phyloP scores from a whole-genome alignment of 2,113 vertebrate species.

The Brachyistius frenatus region DNA sequence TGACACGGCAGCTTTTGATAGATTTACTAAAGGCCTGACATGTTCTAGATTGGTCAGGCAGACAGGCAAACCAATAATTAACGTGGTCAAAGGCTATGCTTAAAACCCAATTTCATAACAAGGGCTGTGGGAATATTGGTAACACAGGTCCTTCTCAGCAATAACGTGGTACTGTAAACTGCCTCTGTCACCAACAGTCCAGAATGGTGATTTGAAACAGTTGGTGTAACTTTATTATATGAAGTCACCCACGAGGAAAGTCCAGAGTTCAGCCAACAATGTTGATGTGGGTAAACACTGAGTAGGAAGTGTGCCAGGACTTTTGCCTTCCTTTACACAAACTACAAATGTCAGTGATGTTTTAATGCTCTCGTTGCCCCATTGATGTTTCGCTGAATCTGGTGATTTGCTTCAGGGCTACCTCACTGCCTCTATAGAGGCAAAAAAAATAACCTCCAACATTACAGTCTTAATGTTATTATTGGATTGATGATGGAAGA shows the following conservation, averaged over 20 bases:
- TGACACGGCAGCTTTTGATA: constrained; percentile 82
- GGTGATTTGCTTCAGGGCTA: neutral
- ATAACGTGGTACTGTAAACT: constrained; percentile 6
- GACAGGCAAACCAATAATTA: constrained; percentile 81
- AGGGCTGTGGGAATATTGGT: constrained; percentile 20
- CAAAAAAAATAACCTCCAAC: neutral
- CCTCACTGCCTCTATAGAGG: neutral
- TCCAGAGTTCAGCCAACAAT: neutral
- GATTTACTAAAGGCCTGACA: constrained; percentile 89
- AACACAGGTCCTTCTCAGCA: neutral
- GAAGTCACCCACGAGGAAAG: neutral
- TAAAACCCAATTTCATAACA: constrained; percentile 50
- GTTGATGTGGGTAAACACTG: neutral
- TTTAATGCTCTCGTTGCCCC: neutral
- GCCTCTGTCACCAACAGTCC: neutral
- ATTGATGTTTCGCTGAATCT: constrained; percentile 8
- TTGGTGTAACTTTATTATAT: constrained; percentile 5
- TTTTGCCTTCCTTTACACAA: neutral
- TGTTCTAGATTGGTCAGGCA: constrained; percentile 82
- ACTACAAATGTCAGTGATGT: neutral
- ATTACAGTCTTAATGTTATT: neutral
- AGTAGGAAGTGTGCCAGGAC: neutral
- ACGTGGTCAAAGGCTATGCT: constrained; percentile 77
- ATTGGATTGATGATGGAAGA: neutral
- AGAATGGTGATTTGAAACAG: neutral